A percentile compares a stretch with the other conserved stretches of the same genome.
Evolutionary conservation across 2,113 vertebrate species (phyloP).

Genomic region (Cheilinus undulatus): DNA sequence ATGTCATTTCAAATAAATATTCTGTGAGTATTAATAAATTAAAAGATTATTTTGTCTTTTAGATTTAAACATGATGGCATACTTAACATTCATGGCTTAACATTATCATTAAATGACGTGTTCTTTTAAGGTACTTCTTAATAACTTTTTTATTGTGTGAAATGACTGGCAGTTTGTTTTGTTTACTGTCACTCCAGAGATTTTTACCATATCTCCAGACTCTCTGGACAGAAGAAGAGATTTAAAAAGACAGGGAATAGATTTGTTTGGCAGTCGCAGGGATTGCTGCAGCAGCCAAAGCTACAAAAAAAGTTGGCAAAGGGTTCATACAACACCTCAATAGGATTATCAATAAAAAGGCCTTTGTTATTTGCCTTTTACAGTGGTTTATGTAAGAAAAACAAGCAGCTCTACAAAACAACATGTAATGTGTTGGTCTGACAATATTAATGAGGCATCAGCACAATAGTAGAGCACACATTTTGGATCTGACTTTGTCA

Average conservation of each 20-base stretch:
- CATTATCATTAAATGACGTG: too few relatives aligned
- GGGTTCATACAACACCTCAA: neutral
- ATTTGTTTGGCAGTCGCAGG: conserved; percentile 4
- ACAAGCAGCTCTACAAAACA: neutral
- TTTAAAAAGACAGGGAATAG: neutral
- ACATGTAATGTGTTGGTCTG: too few relatives aligned
- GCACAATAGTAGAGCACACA: neutral
- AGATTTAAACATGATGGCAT: too few relatives aligned
- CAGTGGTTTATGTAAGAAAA: neutral
- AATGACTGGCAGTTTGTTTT: neutral
- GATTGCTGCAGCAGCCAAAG: neutral
- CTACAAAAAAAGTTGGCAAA: neutral
- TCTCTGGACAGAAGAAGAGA: neutral
- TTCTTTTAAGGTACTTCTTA: too few relatives aligned
- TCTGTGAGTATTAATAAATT: too few relatives aligned
- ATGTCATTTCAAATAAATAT: too few relatives aligned
- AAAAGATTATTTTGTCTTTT: too few relatives aligned
- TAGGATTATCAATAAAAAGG: neutral
- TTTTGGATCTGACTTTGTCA: neutral
- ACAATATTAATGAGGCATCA: neutral
- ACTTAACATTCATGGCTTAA: too few relatives aligned
- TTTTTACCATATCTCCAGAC: neutral
- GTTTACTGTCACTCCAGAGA: neutral
- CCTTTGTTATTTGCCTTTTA: neutral
- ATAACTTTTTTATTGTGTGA: neutral